Evolutionary conservation across 1,140 invertebrate species (phyloP).

Genomic region (Diabrotica virgifera): DNA sequence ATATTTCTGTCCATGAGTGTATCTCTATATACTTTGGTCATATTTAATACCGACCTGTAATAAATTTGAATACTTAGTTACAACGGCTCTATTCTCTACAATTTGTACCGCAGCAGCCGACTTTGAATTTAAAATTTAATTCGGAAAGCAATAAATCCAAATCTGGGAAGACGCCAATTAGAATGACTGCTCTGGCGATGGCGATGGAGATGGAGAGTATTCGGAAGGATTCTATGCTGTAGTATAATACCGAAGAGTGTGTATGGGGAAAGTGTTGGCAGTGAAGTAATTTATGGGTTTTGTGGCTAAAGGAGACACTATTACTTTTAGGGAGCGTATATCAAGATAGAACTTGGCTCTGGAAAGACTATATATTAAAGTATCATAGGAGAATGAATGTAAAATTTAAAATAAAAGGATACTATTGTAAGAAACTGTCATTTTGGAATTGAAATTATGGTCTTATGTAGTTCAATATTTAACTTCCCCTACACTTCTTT

Average conservation of each 20-base stretch:
- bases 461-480: too few species aligned
- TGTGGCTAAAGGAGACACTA: background rate
- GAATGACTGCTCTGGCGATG: background rate
- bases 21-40: too few species aligned
- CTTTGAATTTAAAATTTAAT: constrained; percentile 20
- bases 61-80: too few species aligned
- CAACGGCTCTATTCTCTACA: background rate
- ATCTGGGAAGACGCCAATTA: constrained; percentile 12
- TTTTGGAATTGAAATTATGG: too few species aligned
- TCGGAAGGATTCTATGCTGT: background rate
- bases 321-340: background rate
- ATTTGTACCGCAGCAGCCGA: constrained; percentile 5
- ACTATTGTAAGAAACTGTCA: too few species aligned
- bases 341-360: background rate
- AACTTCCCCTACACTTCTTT: too few species aligned
- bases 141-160: constrained; percentile 13
- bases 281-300: constrained; percentile 3
- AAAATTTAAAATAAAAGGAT: too few species aligned
- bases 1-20: too few species aligned
- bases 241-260: background rate
- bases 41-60: too few species aligned
- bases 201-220: background rate
- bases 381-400: too few species aligned
- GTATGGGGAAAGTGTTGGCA: background rate
- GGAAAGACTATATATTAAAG: background rate